phyloP scores from a whole-genome alignment of 2,113 vertebrate genomes.

The Hymenochirus boettgeri region DNA sequence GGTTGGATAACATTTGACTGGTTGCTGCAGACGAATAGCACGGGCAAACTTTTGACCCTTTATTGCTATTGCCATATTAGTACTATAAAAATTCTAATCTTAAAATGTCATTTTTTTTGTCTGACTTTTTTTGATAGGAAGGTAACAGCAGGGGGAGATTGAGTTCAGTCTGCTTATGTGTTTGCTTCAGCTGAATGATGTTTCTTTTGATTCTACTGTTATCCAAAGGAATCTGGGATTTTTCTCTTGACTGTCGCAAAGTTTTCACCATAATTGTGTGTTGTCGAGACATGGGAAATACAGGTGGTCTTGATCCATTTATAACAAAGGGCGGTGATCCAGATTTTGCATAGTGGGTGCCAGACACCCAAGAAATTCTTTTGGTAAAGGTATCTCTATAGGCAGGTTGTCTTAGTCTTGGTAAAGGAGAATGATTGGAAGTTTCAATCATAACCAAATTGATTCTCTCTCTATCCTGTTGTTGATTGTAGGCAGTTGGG shows the following conservation, averaged over 20 bases:
- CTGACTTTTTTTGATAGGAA: conserved; percentile 55
- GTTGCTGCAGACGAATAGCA: too few species aligned
- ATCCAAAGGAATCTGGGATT: conserved; percentile 47
- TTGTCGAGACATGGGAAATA: conserved; percentile 56
- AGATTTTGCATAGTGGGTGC: conserved; percentile 47
- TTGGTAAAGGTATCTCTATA: conserved; percentile 55
- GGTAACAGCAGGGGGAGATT: conserved; percentile 68
- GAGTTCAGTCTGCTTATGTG: conserved; percentile 55
- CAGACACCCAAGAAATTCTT: conserved; percentile 63
- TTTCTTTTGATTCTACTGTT: conserved; percentile 61
- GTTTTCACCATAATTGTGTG: conserved; percentile 60
- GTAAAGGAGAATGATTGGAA: conserved; percentile 50
- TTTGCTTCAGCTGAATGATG: conserved; percentile 58
- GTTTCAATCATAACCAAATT: conserved; percentile 48
- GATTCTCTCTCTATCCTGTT: conserved; percentile 33
- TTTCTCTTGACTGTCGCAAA: conserved; percentile 62
- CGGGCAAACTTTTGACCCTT: too few species aligned
- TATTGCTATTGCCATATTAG: too few species aligned
- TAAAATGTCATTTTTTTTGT: conserved; percentile 60
- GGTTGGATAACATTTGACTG: too few species aligned
- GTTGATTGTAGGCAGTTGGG: conserved; percentile 39
- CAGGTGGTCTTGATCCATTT: conserved; percentile 57
- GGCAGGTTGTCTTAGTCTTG: conserved; percentile 55
- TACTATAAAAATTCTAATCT: conserved; percentile 57
- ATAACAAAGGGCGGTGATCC: conserved; percentile 47